Evolutionary conservation across 1,140 invertebrate species (phyloP).

Genomic region (Catajapyx aquilonaris): DNA sequence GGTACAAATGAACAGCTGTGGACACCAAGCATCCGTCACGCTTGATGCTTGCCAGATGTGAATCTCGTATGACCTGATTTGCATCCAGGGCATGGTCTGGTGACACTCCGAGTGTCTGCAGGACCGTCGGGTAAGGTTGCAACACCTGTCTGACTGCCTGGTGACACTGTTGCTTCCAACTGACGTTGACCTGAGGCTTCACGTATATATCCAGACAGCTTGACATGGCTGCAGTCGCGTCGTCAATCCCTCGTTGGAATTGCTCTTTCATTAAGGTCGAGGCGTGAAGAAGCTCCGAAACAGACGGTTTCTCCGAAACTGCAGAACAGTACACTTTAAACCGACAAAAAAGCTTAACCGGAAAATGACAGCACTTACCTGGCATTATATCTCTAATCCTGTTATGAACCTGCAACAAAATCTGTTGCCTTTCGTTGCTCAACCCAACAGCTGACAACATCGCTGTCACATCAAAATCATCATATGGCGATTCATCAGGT

Average conservation of each 20-base stretch:
- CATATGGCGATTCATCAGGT: slow-evolving; percentile 17
- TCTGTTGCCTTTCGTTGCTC: slow-evolving; percentile 17
- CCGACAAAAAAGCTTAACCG: background rate
- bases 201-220: slow-evolving; percentile 45
- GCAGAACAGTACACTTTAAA: background rate
- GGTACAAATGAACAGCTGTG: no score
- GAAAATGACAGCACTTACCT: slow-evolving; percentile 7
- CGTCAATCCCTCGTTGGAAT: slow-evolving; percentile 30
- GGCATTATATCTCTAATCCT: slow-evolving; percentile 14
- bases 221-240: slow-evolving; percentile 26
- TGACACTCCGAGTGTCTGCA: no score
- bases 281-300: slow-evolving; percentile 35
- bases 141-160: background rate
- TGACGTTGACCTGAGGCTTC: slow-evolving; percentile 21
- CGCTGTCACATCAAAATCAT: slow-evolving; percentile 28
- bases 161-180: slow-evolving; percentile 5
- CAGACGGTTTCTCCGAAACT: background rate
- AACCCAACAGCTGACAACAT: slow-evolving; percentile 31
- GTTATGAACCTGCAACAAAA: slow-evolving; percentile 29
- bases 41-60: no score
- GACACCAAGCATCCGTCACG: no score
- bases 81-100: no score
- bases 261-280: slow-evolving; percentile 39
- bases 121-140: no score
- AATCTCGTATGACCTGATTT: no score